Conservation (phyloP, 2,888 invertebrate species). For the Zele albiditarsus region DNA sequence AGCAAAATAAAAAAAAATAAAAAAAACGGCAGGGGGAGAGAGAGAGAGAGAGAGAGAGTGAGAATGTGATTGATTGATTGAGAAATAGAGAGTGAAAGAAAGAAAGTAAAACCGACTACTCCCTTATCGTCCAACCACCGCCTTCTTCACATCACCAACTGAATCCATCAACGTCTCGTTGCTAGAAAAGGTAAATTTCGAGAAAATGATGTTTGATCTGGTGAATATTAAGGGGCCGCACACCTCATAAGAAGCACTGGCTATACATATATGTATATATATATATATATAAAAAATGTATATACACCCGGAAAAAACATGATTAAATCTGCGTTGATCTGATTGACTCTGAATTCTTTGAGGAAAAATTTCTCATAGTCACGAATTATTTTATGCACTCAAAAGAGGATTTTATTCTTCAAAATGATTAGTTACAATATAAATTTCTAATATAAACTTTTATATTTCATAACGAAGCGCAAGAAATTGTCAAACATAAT, state of each 20-base stretch:
- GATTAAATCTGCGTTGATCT: too few species aligned
- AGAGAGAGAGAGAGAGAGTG: constrained; percentile 29
- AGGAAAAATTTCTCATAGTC: too few species aligned
- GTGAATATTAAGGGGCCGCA: constrained; percentile 13
- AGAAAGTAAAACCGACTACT: constrained; percentile 44
- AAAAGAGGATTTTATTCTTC: too few species aligned
- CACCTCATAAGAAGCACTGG: not conserved
- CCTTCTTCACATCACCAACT: constrained; percentile 62
- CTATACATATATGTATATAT: not conserved
- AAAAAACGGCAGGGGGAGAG: constrained; percentile 13
- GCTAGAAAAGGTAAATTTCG: constrained; percentile 67
- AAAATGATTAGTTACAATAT: too few species aligned
- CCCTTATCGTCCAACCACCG: constrained; percentile 60
- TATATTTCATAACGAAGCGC: too few species aligned
- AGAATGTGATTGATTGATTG: constrained; percentile 35
- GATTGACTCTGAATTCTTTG: too few species aligned
- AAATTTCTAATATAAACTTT: too few species aligned
- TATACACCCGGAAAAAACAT: too few species aligned
- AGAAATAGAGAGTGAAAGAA: constrained; percentile 3
- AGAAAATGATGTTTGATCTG: constrained; percentile 14
- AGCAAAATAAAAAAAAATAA: constrained; percentile 6
- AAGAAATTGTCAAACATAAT: too few species aligned
- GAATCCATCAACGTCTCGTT: constrained; percentile 55
- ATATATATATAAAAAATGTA: not conserved
- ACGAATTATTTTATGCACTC: too few species aligned